Evolutionary conservation across 2,888 invertebrate genomes (phyloP), one percentile per base, ranked within the genome.

Genomic region (Carterocephalus palaemon): DNA sequence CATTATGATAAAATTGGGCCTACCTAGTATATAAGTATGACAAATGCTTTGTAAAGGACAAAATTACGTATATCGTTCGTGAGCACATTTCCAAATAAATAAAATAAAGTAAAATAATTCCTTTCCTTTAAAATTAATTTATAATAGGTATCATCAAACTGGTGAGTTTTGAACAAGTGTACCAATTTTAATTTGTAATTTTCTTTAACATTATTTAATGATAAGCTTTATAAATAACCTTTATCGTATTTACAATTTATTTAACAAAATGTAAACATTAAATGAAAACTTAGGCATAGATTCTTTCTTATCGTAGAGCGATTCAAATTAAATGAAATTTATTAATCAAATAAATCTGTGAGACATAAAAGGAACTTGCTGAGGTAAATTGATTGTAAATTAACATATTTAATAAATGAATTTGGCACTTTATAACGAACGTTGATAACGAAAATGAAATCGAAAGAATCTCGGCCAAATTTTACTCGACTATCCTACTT

Each of bases 1-100:
- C 77, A 81, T 79, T 83, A 83, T 67, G 79, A 76, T 83, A 81
- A 84, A n/a, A 82, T 85, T 86, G 83, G 76, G 81, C 81, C 85
- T 85, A 86, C 72, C 85, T 86, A 75, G 73, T 84, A 43, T 36
- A 36, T 82, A 85, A 81, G 84, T 83, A 84, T 84, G 79, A 79
- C 76, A 80, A 81, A 81, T 81, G 78, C 71, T 82, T 79, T 62
- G 64, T 75, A 68, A 71, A 72, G 64, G 75, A 73, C 67, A 75
- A 76, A 75, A 68, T 76, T 81, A 82, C 79, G 81, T 80, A 80
- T 80, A 65, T 69, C 62, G 75, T 77, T 75, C 74, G 64, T 83
- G 83, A 84, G 82, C 82, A 78, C 67, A 70, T 66, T 67, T 68
- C 64, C 54, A 70, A 73, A 72, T 66, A 70, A 78, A 76, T 74